These are phyloP conservation scores for Corapipo altera DNA, from an alignment of 2,113 vertebrate species.

Conservation along the genomic window DNA sequence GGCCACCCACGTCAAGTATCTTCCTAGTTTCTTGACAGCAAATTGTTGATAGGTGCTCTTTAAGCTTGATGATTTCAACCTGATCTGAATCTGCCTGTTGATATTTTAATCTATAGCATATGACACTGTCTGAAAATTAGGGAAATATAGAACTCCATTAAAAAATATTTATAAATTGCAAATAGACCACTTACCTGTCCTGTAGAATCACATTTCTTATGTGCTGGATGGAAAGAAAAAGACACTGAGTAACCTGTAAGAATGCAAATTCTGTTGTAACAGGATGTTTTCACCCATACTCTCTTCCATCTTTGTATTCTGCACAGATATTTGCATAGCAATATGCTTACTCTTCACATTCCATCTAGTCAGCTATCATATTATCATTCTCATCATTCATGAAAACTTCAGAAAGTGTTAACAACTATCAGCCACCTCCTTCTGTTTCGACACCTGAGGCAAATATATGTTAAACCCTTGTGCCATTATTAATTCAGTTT, in stretches of 20 bases:
- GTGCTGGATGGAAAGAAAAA: not conserved
- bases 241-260: not conserved
- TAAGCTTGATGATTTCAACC: slow-evolving; percentile 24
- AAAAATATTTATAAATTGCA: not conserved
- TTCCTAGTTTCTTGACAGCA: not conserved
- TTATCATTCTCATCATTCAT: not conserved
- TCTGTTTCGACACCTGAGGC: not conserved
- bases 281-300: not conserved
- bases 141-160: not conserved
- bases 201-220: not conserved
- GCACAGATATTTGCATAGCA: not conserved
- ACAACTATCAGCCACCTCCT: not conserved
- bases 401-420: not conserved
- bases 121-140: not conserved
- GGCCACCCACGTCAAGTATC: not conserved
- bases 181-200: not conserved
- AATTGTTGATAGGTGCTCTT: slow-evolving; percentile 6
- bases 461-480: not conserved
- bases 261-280: not conserved
- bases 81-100: slow-evolving; percentile 16
- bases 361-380: not conserved
- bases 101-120: not conserved
- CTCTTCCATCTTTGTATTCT: not conserved
- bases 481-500: not conserved
- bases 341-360: not conserved